phyloP scores from a whole-genome alignment of 2,888 invertebrate genomes.

The Graphium colonna region DNA sequence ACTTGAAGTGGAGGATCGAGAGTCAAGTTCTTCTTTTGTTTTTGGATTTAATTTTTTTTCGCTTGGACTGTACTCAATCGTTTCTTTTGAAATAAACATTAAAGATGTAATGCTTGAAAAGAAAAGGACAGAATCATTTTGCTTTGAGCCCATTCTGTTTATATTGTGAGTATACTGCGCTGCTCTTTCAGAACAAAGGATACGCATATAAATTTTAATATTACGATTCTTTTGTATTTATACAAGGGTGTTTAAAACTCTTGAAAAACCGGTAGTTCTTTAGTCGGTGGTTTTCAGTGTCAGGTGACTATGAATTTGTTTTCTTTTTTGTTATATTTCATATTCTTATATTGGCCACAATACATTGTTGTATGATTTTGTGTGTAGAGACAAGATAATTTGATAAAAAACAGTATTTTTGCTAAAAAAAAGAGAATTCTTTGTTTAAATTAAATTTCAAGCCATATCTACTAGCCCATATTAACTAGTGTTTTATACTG shows the following conservation, averaged over 20 bases:
- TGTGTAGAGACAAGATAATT: too few relatives aligned
- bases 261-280: constrained; percentile 10
- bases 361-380: too few relatives aligned
- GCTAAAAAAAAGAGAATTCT: too few relatives aligned
- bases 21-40: constrained; percentile 21
- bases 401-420: too few relatives aligned
- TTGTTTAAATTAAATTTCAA: too few relatives aligned
- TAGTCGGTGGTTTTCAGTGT: background rate
- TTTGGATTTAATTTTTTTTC: constrained; percentile 21
- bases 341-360: too few relatives aligned
- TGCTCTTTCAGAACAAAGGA: constrained; percentile 5
- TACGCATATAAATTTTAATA: constrained; percentile 31
- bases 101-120: constrained; percentile 10
- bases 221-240: constrained; percentile 31
- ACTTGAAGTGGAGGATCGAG: constrained; percentile 23
- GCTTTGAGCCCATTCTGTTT: constrained; percentile 7
- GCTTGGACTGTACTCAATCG: constrained; percentile 11
- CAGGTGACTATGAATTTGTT: background rate
- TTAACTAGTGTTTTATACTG: too few relatives aligned
- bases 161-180: constrained; percentile 4
- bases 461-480: too few relatives aligned
- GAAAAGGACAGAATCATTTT: constrained; percentile 14
- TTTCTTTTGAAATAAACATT: constrained; percentile 19
- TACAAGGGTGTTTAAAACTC: constrained; percentile 4
- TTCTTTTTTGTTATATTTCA: background rate